Evolutionary conservation across 1,140 invertebrate genomes (phyloP), one percentile per base, ranked within the genome.

Genomic region (Sinonovacula constricta): DNA sequence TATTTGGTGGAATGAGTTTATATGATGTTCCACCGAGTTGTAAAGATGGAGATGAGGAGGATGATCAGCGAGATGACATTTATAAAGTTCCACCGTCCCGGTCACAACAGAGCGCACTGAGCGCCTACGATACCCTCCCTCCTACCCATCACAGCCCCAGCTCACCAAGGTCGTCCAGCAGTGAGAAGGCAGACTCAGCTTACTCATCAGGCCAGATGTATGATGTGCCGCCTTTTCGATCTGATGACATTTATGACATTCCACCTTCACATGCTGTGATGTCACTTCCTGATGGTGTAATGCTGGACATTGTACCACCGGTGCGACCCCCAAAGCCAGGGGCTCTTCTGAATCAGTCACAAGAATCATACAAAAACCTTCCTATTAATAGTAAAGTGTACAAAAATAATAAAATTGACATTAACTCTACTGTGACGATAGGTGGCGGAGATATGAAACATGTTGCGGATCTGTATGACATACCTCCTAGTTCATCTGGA

Each of bases 331-430:
- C 83, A 7, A 83, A 84, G 49, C 77, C 81, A 33, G 74, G 78
- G n/a, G 3, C 59, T n/a, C 18, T 28, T 15, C 2, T 24, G 2
- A 31, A 18, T 33, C 1, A 7, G 7, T 45, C 31, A 26, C 86
- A 85, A 69, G 85, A 86, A 26, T 82, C 83, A 3, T 88, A 88
- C 71, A 84, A 85, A 70, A 88, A 88, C 65, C 53, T 88, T 30
- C 85, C 84, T 15, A 63, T 80, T 14, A 82, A 83, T 36, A 86
- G 84, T 69, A 81, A 71, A 62, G 76, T 82, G n/a, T 74, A 57
- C 31, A 12, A 68, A 26, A 24, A 30, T 26, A 67, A 67, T 14
- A 67, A 7, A 18, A 30, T 76, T 26, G 65, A 77, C 68, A 68
- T 77, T 45, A 68, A 77, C 36, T 57, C 63, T 24, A 56, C 68